Evolutionary conservation across 2,888 invertebrate genomes (phyloP).

Genomic region (Athrips mouffetella): DNA sequence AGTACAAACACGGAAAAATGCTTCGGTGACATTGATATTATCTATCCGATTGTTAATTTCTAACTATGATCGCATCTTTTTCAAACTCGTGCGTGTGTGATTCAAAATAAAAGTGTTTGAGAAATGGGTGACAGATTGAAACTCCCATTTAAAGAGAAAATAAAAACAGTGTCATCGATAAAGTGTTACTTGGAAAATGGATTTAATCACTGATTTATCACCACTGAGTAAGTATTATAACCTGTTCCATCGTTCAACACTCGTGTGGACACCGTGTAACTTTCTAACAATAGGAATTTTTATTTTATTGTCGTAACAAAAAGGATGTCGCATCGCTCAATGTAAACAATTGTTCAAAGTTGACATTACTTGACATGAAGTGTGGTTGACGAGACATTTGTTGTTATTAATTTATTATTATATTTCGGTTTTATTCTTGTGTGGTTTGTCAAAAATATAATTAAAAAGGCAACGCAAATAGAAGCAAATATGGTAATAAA

Average conservation of each 20-base stretch:
- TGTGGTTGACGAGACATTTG: too few species aligned
- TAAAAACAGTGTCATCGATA: conserved; percentile 40
- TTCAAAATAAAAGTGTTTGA: conserved; percentile 40
- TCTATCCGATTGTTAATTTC: conserved; percentile 5
- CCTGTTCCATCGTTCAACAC: not conserved
- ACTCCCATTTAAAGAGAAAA: conserved; percentile 69
- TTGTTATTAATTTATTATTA: too few species aligned
- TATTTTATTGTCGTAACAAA: too few species aligned
- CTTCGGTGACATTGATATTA: conserved; percentile 39
- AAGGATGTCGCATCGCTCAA: too few species aligned
- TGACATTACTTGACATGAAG: too few species aligned
- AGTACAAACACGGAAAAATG: conserved; percentile 49
- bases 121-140: conserved; percentile 72
- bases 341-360: too few species aligned
- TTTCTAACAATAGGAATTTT: too few species aligned
- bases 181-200: conserved; percentile 54
- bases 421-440: too few species aligned
- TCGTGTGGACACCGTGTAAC: too few species aligned
- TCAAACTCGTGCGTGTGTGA: conserved; percentile 7
- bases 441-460: too few species aligned
- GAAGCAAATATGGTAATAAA: too few species aligned
- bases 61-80: conserved; percentile 12
- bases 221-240: conserved; percentile 58
- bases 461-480: too few species aligned
- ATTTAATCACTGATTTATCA: conserved; percentile 62